Conservation (phyloP, 2,113 vertebrate species). For the Pangasianodon gigas region DNA sequence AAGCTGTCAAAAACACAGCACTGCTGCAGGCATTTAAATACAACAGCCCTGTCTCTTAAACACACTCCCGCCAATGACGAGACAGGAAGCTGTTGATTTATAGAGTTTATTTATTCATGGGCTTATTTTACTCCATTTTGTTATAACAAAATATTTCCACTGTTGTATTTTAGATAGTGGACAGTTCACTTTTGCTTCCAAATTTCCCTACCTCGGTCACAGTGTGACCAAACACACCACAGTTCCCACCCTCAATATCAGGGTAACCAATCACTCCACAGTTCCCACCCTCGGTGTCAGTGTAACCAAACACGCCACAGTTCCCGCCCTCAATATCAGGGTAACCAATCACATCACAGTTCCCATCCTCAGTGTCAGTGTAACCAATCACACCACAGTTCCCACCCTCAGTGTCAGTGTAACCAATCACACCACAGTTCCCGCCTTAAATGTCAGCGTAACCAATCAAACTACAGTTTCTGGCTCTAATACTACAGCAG, state of each 20-base stretch:
- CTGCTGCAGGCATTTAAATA: neutral
- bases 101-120: neutral
- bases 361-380: neutral
- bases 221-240: neutral
- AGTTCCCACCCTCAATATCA: neutral
- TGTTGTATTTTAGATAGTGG: neutral
- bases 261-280: neutral
- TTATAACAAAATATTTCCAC: neutral
- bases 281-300: neutral
- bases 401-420: neutral
- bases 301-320: neutral
- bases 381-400: neutral
- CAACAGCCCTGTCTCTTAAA: neutral
- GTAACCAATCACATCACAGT: neutral
- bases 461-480: no score
- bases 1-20: conserved; percentile 3
- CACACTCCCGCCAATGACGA: neutral
- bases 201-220: neutral
- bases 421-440: neutral
- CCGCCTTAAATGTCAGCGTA: neutral
- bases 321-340: neutral
- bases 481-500: no score
- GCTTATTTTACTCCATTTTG: no score
- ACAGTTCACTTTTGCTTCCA: neutral
- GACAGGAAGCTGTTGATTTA: neutral